phyloP scores from a whole-genome alignment of 2,113 vertebrate species.

The Willisornis vidua region DNA sequence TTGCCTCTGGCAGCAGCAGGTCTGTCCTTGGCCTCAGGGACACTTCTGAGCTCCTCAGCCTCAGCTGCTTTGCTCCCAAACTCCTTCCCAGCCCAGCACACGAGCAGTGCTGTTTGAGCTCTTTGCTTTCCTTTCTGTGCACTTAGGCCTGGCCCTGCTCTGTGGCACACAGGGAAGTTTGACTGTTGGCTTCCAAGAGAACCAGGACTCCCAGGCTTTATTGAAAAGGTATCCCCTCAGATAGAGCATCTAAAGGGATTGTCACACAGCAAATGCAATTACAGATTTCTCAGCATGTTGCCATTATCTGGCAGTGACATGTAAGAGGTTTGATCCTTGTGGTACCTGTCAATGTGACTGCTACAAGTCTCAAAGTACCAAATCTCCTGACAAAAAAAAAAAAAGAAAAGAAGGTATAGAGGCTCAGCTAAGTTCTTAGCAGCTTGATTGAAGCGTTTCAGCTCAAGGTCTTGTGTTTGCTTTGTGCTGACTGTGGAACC shows the following conservation, averaged over 20 bases:
- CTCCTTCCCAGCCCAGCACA: not conserved
- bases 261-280: constrained; percentile 19
- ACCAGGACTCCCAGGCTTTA: not conserved
- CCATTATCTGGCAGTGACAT: constrained; percentile 1
- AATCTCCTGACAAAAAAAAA: not conserved
- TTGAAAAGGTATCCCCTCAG: not conserved
- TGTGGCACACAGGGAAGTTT: not conserved
- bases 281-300: constrained; percentile 12
- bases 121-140: not conserved
- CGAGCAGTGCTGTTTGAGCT: rapidly evolving
- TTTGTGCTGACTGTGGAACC: not conserved
- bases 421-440: not conserved
- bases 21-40: not conserved
- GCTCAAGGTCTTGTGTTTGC: not conserved
- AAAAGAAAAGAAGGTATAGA: not conserved
- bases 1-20: not conserved
- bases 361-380: not conserved
- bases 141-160: not conserved
- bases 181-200: not conserved
- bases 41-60: not conserved
- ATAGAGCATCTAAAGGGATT: constrained; percentile 20
- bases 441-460: not conserved
- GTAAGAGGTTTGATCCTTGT: not conserved
- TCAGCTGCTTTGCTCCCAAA: not conserved
- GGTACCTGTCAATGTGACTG: not conserved